Evolutionary conservation across 92 coral and sea anemone genomes (phyloP).

Genomic region (Parazoanthus darwini): DNA sequence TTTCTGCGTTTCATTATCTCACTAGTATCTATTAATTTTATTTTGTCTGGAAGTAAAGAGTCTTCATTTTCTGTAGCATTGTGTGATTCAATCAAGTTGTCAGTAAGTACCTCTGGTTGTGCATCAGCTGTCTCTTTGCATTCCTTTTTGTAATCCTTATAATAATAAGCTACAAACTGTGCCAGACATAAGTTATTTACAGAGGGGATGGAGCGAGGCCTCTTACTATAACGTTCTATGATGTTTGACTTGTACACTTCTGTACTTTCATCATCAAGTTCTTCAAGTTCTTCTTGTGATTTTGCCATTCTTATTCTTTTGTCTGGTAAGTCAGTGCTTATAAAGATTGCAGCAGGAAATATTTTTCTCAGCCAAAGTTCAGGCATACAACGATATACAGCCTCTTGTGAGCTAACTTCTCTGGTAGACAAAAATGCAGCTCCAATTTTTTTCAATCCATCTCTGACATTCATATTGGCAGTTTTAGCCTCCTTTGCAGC

Average conservation of each 20-base stretch:
- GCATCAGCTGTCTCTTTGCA: background rate
- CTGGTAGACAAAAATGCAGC: background rate
- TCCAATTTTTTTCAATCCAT: background rate
- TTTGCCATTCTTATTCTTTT: background rate
- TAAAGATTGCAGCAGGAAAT: background rate
- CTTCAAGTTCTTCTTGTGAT: constrained; percentile 11
- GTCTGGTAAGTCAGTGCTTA: background rate
- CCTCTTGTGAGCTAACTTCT: constrained; percentile 19
- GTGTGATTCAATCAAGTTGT: constrained; percentile 29
- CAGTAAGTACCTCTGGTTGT: constrained; percentile 15
- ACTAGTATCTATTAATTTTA: constrained; percentile 41
- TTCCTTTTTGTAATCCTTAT: background rate
- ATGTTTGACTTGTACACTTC: background rate
- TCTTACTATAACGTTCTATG: background rate
- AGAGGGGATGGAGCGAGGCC: background rate
- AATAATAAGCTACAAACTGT: background rate
- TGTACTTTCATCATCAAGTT: constrained; percentile 12
- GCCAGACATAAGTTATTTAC: background rate
- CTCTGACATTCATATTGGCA: background rate
- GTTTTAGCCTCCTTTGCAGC: background rate
- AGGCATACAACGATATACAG: background rate
- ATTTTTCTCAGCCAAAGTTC: background rate
- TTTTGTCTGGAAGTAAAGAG: constrained; percentile 39
- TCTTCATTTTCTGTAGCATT: constrained; percentile 4
- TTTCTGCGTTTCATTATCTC: constrained; percentile 54